These are phyloP conservation scores for Bagarius yarrelli DNA, from an alignment of 2,113 vertebrate genomes.

Conservation along the genomic window DNA sequence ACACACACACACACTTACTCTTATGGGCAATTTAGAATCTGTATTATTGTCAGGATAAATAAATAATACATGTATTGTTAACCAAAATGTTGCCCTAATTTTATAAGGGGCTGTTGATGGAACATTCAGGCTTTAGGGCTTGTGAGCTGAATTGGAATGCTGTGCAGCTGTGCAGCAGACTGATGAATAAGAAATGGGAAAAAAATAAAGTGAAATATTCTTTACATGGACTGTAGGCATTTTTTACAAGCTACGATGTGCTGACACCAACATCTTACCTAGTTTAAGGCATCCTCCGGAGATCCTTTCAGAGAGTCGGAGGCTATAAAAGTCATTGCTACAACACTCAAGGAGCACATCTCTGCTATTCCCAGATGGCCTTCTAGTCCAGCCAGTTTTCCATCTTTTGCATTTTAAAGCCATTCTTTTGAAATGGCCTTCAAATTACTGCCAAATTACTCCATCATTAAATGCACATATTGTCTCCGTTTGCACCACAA, in stretches of 20 bases:
- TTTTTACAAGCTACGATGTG: conserved; percentile 27
- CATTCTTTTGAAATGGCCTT: conserved; percentile 35
- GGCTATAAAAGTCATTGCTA: conserved; percentile 20
- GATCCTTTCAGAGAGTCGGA: background rate
- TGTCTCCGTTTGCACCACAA: conserved; percentile 48
- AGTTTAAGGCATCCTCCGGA: conserved; percentile 4
- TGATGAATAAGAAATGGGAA: background rate
- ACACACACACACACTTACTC: no score
- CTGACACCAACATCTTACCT: conserved; percentile 8
- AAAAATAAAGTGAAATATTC: background rate
- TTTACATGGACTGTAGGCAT: conserved; percentile 2
- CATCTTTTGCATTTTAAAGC: conserved; percentile 1
- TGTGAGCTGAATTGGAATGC: background rate
- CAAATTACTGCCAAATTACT: conserved; percentile 55
- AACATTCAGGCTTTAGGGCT: background rate
- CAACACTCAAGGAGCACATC: conserved; percentile 4
- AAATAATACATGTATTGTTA: background rate
- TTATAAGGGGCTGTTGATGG: background rate
- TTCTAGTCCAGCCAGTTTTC: conserved; percentile 7
- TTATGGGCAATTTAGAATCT: background rate
- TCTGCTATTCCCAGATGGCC: conserved; percentile 5
- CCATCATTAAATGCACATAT: conserved; percentile 53
- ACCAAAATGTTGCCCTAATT: background rate
- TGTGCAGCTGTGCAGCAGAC: background rate
- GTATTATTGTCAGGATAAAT: background rate